Conservation (phyloP, 2,797 vertebrate species). For the Tarsius wallacei region DNA sequence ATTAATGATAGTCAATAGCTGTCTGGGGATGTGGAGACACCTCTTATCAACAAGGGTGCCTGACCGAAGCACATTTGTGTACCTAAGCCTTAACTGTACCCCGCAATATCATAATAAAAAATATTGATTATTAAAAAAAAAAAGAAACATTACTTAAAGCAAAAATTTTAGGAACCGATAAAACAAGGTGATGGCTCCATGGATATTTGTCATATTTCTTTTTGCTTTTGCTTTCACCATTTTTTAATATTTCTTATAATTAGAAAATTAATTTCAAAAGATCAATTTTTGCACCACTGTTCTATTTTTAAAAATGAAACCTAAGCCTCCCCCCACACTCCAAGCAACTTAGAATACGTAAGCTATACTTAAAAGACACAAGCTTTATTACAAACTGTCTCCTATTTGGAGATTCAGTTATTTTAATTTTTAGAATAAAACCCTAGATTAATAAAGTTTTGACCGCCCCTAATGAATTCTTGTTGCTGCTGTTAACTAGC, state of each 20-base stretch:
- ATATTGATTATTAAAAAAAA: too few species aligned
- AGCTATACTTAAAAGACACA: not conserved
- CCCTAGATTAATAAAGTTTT: not conserved
- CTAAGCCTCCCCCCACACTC: not conserved
- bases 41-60: too few species aligned
- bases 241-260: not conserved
- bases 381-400: not conserved
- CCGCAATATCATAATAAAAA: too few species aligned
- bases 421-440: constrained; percentile 50
- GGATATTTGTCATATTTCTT: not conserved
- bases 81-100: too few species aligned
- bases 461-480: not conserved
- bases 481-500: not conserved
- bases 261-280: not conserved
- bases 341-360: not conserved
- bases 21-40: too few species aligned
- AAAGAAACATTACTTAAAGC: not conserved
- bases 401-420: not conserved
- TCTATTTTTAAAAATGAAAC: not conserved
- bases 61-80: too few species aligned
- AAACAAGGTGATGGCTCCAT: not conserved
- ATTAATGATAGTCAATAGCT: too few species aligned
- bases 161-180: not conserved
- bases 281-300: not conserved
- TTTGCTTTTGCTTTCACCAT: not conserved